These are phyloP conservation scores for Xylota segnis DNA, from an alignment of 2,888 invertebrate genomes.

Conservation along the genomic window DNA sequence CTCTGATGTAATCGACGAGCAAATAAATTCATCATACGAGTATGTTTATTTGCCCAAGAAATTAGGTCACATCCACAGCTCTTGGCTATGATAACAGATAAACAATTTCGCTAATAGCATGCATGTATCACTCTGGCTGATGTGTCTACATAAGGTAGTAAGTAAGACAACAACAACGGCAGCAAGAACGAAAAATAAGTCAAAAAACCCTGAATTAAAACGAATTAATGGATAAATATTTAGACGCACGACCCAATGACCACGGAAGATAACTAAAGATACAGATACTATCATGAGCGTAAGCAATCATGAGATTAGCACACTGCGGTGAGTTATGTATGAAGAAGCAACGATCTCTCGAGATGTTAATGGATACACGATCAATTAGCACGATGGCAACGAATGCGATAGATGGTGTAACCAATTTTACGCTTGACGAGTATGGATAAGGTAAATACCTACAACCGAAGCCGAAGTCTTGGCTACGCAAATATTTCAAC, in stretches of 20 bases:
- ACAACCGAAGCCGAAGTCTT: background rate
- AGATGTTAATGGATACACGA: slow-evolving; percentile 67
- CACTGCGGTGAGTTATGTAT: slow-evolving; percentile 36
- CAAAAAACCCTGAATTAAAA: slow-evolving; percentile 63
- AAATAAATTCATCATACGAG: slow-evolving; percentile 39
- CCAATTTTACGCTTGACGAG: slow-evolving; percentile 67
- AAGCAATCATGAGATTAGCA: slow-evolving; percentile 46
- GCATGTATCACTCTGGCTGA: background rate
- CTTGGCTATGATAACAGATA: slow-evolving; percentile 8
- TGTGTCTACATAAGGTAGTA: no score
- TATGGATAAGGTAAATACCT: slow-evolving; percentile 55
- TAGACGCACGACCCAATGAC: slow-evolving; percentile 41
- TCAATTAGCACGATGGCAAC: slow-evolving; percentile 67
- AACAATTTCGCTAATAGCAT: slow-evolving; percentile 46
- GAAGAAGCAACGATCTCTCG: slow-evolving; percentile 57
- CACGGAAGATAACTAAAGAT: slow-evolving; percentile 5
- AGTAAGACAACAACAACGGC: slow-evolving; percentile 1
- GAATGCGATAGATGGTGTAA: slow-evolving; percentile 70
- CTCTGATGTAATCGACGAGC: slow-evolving; percentile 47
- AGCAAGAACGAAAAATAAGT: background rate
- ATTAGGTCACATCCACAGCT: slow-evolving; percentile 55
- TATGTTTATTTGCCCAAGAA: slow-evolving; percentile 52
- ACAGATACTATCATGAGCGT: slow-evolving; percentile 11
- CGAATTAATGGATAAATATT: slow-evolving; percentile 64
- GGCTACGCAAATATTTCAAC: slow-evolving; percentile 69